Conservation (phyloP, 2,888 invertebrate species). For the Troides helena region DNA sequence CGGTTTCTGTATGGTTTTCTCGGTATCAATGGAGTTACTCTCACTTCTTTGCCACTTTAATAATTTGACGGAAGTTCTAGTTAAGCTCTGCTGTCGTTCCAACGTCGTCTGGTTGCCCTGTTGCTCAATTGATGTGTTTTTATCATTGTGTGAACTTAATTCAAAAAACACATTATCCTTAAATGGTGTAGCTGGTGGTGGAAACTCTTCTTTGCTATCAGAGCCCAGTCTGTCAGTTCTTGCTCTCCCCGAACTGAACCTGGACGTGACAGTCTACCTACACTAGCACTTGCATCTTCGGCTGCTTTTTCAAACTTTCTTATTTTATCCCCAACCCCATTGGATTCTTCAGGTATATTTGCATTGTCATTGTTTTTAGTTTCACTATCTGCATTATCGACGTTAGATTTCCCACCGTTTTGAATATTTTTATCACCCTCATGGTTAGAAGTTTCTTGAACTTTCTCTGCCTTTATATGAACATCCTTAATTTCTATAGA, state of each 20-base stretch:
- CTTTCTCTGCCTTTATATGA: conserved; percentile 44
- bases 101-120: conserved; percentile 34
- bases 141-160: conserved; percentile 39
- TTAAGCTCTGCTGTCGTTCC: conserved; percentile 51
- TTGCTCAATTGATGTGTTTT: conserved; percentile 31
- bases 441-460: conserved; percentile 38
- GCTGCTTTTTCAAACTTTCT: conserved; percentile 74
- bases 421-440: conserved; percentile 32
- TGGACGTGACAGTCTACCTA: conserved; percentile 57
- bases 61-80: conserved; percentile 41
- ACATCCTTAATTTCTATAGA: conserved; percentile 44
- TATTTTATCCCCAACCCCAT: conserved; percentile 75
- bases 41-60: conserved; percentile 58
- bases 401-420: conserved; percentile 26
- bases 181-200: conserved; percentile 63
- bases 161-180: conserved; percentile 61
- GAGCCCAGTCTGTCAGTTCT: conserved; percentile 52
- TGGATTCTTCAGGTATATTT: conserved; percentile 52
- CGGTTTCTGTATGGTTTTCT: conserved; percentile 49
- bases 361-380: conserved; percentile 32
- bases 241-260: conserved; percentile 60
- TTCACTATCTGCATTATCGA: conserved; percentile 18
- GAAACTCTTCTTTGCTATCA: conserved; percentile 52
- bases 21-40: conserved; percentile 44
- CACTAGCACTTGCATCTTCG: conserved; percentile 57